phyloP scores from a whole-genome alignment of 2,797 vertebrate species.

The Chiroxiphia lanceolata region DNA sequence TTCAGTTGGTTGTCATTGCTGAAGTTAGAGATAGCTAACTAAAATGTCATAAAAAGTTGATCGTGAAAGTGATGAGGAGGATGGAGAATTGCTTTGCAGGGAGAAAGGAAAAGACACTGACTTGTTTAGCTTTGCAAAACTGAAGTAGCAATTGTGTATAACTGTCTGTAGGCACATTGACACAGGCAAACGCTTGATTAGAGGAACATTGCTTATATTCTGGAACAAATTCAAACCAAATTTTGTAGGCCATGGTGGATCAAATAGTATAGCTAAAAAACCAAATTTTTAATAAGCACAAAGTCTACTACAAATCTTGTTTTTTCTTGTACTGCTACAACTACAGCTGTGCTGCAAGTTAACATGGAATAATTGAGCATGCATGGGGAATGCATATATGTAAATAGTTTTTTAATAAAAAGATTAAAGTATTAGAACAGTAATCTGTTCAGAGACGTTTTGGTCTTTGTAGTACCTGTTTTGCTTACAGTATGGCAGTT shows the following conservation, averaged over 20 bases:
- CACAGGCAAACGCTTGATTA: not conserved
- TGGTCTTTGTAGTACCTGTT: not conserved
- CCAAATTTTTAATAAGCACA: not conserved
- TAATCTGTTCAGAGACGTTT: not conserved
- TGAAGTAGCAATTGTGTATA: not conserved
- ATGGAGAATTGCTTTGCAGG: not conserved
- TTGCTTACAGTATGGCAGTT: not conserved
- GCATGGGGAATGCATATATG: rapidly evolving
- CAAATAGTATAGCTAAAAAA: not conserved
- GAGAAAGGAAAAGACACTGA: not conserved
- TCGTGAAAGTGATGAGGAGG: not conserved
- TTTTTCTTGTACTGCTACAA: not conserved
- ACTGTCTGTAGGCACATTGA: not conserved
- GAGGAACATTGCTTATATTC: not conserved
- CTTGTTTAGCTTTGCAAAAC: not conserved
- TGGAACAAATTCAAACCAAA: not conserved
- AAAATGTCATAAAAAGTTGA: not conserved
- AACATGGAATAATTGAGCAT: not conserved
- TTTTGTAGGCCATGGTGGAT: not conserved
- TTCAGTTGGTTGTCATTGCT: not conserved
- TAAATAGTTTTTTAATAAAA: not conserved
- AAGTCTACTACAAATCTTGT: not conserved
- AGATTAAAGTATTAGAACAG: not conserved
- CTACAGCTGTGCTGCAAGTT: not conserved
- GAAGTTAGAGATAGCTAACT: not conserved